Base-by-base conservation (phyloP, 1,140 invertebrate genomes). In the Leptinotarsa texana region DNA sequence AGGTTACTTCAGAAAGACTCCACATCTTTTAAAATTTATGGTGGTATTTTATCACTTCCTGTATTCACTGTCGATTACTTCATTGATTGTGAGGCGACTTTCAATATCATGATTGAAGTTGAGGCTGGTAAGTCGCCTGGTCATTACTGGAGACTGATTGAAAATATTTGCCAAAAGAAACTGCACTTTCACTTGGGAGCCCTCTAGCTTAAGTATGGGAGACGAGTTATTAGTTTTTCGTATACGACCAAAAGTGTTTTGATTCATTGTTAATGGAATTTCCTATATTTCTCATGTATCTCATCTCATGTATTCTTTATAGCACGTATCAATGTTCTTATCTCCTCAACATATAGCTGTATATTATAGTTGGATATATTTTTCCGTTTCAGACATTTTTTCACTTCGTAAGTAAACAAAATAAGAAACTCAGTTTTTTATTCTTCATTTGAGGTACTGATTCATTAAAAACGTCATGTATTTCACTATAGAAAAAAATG, bases 311-410 rank as follows among this genome's bases (percentile, higher is more conserved):
- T 63, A 63, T 63, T 63, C 63, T 63, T 63, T 63, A 63, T 63
- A 63, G 18, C n/a, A 63, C 11, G 13, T 63, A 22, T 63, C 63
- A 63, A 18, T 18, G 63, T 63, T 63, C 63, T 3, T 63, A 13
- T 63, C 63, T 63, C 63, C 63, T 63, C 63, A 63, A 24, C 24
- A 24, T 24, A 4, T 24, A 24, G 24, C 63, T 63, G 63, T 18
- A 63, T 22, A 24, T 63, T 2, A 63, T 63, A 63, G 63, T 63
- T 63, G 63, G 0, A 63, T 63, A 63, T 4, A 63, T 63, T 63
- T 63, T 63, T 63, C 63, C 63, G 63, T 63, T 63, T 63, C 63
- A 63, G 22, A 63, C 63, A 63, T 63, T 18, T 18, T 63, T 63
- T 63, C 63, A 63, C 63, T 63, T 63, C 63, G 15, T 22, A 17